Evolutionary conservation across 2,888 invertebrate genomes (phyloP).

Genomic region (Macropis europaea): DNA sequence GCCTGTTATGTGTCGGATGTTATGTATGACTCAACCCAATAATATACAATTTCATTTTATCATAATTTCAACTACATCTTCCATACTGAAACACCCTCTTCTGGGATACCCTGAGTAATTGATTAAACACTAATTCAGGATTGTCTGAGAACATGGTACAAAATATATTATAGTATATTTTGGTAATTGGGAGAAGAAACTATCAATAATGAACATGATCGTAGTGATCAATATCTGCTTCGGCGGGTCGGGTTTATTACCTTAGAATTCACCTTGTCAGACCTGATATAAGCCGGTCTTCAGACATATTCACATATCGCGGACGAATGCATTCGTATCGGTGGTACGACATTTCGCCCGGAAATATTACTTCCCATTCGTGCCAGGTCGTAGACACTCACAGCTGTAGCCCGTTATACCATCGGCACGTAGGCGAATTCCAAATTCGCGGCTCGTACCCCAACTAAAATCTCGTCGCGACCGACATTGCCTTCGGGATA

Average conservation of each 20-base stretch:
- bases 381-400: conserved; percentile 52
- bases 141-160: too few relatives aligned
- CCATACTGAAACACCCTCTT: too few relatives aligned
- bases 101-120: too few relatives aligned
- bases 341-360: conserved; percentile 42
- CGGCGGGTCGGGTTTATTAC: too few relatives aligned
- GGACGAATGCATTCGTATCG: conserved; percentile 32
- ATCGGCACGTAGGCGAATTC: conserved; percentile 53
- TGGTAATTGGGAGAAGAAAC: too few relatives aligned
- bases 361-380: conserved; percentile 57
- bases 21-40: too few relatives aligned
- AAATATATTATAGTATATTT: too few relatives aligned
- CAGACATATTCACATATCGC: conserved; percentile 30
- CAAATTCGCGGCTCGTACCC: conserved; percentile 52
- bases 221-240: neutral
- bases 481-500: conserved; percentile 34
- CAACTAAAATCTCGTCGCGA: conserved; percentile 24
- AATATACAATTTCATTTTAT: too few relatives aligned
- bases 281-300: conserved; percentile 20
- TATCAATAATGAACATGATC: neutral
- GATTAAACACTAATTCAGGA: too few relatives aligned
- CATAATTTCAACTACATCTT: too few relatives aligned
- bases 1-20: too few relatives aligned
- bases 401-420: conserved; percentile 55
- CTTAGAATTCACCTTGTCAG: conserved; percentile 20